phyloP scores from a whole-genome alignment of 2,888 invertebrate species.

The Agrotis exclamationis region DNA sequence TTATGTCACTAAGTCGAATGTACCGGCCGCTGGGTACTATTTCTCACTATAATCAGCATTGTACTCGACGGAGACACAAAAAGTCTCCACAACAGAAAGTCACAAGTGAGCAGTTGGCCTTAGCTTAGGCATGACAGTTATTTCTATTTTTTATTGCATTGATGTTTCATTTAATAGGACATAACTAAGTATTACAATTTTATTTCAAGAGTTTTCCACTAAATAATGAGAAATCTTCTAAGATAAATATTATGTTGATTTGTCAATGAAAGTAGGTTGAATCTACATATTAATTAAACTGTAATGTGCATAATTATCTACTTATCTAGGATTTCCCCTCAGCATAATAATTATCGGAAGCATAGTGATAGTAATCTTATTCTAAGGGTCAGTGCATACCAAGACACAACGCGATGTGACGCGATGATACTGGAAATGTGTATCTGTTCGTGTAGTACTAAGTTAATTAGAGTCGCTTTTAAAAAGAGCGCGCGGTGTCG shows the following conservation, averaged over 20 bases:
- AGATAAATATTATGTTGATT: not conserved
- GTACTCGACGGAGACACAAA: too few species aligned
- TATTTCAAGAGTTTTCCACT: not conserved
- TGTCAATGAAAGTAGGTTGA: not conserved
- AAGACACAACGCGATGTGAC: too few species aligned
- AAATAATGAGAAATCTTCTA: not conserved
- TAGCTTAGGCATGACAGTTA: too few species aligned
- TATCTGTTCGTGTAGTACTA: too few species aligned
- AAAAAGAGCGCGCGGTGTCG: too few species aligned
- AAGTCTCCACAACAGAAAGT: too few species aligned
- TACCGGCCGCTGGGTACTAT: too few species aligned
- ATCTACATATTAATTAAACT: not conserved
- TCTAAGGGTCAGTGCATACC: not conserved
- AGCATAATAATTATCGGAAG: slow-evolving; percentile 21
- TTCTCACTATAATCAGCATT: too few species aligned
- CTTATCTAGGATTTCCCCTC: not conserved
- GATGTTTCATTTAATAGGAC: not conserved
- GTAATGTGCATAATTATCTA: not conserved
- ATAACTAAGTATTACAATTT: not conserved
- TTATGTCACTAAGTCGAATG: too few species aligned
- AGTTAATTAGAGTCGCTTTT: too few species aligned
- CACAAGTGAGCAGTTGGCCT: too few species aligned
- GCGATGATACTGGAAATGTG: too few species aligned
- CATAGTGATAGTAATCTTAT: slow-evolving; percentile 13
- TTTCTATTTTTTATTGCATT: not conserved